Evolutionary conservation across 2,888 invertebrate species (phyloP), one percentile per base, ranked within the genome.

Genomic region (Lycia hirtaria): DNA sequence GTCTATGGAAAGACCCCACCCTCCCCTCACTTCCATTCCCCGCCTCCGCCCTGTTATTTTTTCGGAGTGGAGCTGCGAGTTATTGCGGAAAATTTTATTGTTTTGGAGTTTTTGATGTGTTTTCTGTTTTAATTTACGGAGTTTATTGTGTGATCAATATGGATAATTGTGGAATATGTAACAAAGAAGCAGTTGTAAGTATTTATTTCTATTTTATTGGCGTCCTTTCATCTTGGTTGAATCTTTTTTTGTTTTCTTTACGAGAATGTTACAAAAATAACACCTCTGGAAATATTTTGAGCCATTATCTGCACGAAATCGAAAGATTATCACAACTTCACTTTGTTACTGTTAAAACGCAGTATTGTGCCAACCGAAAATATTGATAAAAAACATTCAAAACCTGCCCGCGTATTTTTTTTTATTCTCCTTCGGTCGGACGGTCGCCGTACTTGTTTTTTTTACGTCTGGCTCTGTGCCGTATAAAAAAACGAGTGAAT

Each of bases 351-450:
- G 53, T 55, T 56, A 47, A 53, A 62, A 62, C 60, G 55, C 60
- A 60, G 56, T 58, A 67, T 61, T 57, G 63, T 61, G 56, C 37
- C 62, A 62, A 60, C 69, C 65, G 69, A 68, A 72, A 75, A 73
- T 74, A 67, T 67, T 64, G 65, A 67, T 70, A 73, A 79, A 79
- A 84, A 88, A 84, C 80, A 82, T 85, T 85, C 83, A 83, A 87
- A 90, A 90, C 89, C 88, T 84, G 89, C 89, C 88, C 87, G 90
- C 88, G 82, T 83, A 85, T 87, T 88, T 90, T 91, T 88, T 87
- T 88, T 86, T 81, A 75, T 77, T 80, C 76, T 76, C 70, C 66
- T 75, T 66, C 66, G 62, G 68, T 71, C 67, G 69, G 56, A 72
- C 72, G 71, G 75, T 76, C 80, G 76, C 81, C 75, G 80, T 74